phyloP scores from a whole-genome alignment of 2,888 invertebrate species.

The Anagyrus pseudococci region DNA sequence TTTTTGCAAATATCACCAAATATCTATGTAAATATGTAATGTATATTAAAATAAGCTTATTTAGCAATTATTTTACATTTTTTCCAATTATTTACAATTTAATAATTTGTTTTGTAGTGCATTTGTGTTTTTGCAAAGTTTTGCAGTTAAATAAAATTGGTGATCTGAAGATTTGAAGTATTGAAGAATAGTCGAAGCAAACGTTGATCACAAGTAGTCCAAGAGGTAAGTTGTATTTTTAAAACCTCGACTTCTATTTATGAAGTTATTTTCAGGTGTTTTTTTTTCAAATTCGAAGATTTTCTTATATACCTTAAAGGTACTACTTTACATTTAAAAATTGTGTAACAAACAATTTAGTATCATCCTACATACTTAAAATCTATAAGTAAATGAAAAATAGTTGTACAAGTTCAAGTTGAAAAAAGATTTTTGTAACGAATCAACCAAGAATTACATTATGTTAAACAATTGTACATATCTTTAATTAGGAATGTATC shows the following conservation, averaged over 20 bases:
- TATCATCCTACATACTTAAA: constrained; percentile 29
- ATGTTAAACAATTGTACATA: constrained; percentile 19
- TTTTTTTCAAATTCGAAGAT: constrained; percentile 31
- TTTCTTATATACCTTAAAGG: constrained; percentile 22
- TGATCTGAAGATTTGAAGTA: constrained; percentile 34
- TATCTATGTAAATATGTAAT: too few relatives aligned
- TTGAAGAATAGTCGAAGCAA: constrained; percentile 32
- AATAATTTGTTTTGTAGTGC: constrained; percentile 18
- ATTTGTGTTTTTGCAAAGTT: constrained; percentile 29
- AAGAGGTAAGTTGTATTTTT: constrained; percentile 34
- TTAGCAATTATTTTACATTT: constrained; percentile 10
- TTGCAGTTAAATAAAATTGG: constrained; percentile 27
- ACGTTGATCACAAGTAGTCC: constrained; percentile 38
- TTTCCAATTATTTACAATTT: constrained; percentile 1
- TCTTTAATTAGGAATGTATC: not conserved
- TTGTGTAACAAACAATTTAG: constrained; percentile 23
- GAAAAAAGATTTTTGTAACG: too few relatives aligned
- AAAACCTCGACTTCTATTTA: constrained; percentile 26
- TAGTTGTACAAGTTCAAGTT: too few relatives aligned
- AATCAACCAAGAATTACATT: too few relatives aligned
- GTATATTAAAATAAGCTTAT: too few relatives aligned
- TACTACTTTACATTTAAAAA: constrained; percentile 29
- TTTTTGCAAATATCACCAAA: too few relatives aligned
- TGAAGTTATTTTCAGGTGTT: constrained; percentile 33
- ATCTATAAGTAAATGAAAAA: too few relatives aligned